Base-by-base conservation (phyloP, 2,888 invertebrate species). In the Blastobasis lacticolella region DNA sequence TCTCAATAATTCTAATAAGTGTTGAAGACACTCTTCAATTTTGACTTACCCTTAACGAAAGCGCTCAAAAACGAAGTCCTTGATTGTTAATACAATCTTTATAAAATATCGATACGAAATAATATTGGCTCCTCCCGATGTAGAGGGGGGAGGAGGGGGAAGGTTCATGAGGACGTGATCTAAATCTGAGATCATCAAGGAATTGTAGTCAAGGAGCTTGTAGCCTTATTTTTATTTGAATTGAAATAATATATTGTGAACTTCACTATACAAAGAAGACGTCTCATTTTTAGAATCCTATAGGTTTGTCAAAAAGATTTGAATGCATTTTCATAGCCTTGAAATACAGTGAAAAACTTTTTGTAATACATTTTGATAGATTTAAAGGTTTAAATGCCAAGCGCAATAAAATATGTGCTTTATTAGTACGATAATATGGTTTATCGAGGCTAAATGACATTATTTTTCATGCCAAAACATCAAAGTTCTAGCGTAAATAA, bases 71-170 rank as follows among this genome's bases (percentile, higher is more conserved):
- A 55, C 57, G 54, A 57, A 57, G 23, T 62, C 57, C 64, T 61
- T 62, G 63, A 67, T 70, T 71, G n/a, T 69, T 66, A 67, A 68
- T 68, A 66, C 60, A 60, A 53, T 66, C 23, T 64, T 61, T 55
- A 55, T 55, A 58, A 65, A 63, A 69, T 65, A 69, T 70, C 67
- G 67, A 71, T 67, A 65, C 64, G 62, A 55, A 67, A 68, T 65
- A 62, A 64, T 64, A 67, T 66, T 67, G 64, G 59, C 60, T 59
- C 54, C 55, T 60, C 56, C 1, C 55, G 42, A 42, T 42, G 10
- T 9, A 56, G 58, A 59, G 60, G 9, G 42, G 10, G 42, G 42
- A n/a, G 23, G 3, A 40, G 49, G 45, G 49, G 61, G 57, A 59
- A 56, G 48, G 38, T 43, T 49, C 48, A 51, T 47, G 49, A 53